Conservation (phyloP, 1,140 invertebrate species). For the Cydia fagiglandana region DNA sequence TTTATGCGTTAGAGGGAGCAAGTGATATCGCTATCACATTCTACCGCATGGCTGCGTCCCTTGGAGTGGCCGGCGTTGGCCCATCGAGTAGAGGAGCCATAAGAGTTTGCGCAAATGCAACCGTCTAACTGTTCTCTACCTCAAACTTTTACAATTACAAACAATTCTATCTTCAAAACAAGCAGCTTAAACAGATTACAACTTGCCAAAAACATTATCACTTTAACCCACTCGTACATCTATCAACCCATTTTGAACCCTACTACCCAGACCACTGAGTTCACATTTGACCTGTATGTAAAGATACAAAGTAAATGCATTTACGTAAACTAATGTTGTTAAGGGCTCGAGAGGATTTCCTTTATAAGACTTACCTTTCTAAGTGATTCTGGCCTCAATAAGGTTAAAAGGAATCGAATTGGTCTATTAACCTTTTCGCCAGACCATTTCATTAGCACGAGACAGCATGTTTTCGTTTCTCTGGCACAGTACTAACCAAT, state of each 20-base stretch:
- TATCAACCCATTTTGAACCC: neutral
- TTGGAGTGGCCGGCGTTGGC: too few relatives aligned
- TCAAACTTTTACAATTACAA: neutral
- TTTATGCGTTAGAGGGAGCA: too few relatives aligned
- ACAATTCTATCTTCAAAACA: conserved; percentile 12
- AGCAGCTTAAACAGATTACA: neutral
- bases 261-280: neutral
- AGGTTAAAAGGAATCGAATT: neutral
- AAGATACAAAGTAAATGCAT: neutral
- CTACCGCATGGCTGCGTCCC: too few relatives aligned
- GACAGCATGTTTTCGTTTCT: neutral
- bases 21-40: too few relatives aligned
- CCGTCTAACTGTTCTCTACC: too few relatives aligned
- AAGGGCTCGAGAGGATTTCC: neutral
- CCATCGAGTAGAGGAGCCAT: too few relatives aligned
- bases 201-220: conserved; percentile 3
- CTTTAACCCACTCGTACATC: neutral
- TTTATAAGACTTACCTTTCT: neutral
- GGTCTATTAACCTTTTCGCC: neutral
- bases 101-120: too few relatives aligned
- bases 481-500: neutral
- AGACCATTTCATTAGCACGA: neutral
- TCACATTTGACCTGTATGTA: neutral
- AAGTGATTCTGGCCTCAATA: neutral
- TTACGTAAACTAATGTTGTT: neutral